These are phyloP conservation scores for Megaceryle torquata DNA, from an alignment of 2,113 vertebrate genomes.

Conservation along the genomic window DNA sequence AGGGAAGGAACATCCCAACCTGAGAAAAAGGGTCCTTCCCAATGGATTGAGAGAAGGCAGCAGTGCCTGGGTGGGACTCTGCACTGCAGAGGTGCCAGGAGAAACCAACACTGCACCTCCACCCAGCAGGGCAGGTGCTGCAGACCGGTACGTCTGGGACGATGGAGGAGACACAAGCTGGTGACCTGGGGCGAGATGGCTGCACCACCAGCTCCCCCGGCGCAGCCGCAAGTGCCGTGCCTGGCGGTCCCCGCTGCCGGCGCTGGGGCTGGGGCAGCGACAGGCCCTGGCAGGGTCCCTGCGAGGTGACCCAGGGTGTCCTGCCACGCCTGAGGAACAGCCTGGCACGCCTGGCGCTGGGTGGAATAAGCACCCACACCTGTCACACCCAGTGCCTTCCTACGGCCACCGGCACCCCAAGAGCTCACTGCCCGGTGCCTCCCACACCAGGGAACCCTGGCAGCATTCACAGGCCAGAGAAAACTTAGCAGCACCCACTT, in stretches of 20 bases:
- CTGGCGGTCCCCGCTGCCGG: not conserved
- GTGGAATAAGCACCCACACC: not conserved
- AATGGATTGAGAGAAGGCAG: not conserved
- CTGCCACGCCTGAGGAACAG: not conserved
- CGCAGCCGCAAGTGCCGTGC: rapidly evolving
- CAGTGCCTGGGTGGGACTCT: not conserved
- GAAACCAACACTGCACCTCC: not conserved
- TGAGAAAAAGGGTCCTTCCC: not conserved
- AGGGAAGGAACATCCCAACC: not conserved
- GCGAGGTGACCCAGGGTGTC: rapidly evolving
- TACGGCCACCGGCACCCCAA: rapidly evolving
- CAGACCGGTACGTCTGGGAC: not conserved
- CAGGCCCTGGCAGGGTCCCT: not conserved
- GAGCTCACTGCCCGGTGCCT: not conserved
- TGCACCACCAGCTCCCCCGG: not conserved
- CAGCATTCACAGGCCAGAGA: not conserved
- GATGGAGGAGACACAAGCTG: not conserved
- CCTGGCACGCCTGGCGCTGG: rapidly evolving
- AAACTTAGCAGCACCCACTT: not conserved
- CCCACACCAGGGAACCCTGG: rapidly evolving
- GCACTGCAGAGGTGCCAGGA: not conserved
- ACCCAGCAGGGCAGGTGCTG: not conserved
- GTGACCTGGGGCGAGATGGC: not conserved
- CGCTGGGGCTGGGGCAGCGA: not conserved
- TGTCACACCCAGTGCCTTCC: not conserved